Evolutionary conservation across 2,797 vertebrate genomes (phyloP), one percentile per base, ranked within the genome.

Genomic region (Gallinago stenura): DNA sequence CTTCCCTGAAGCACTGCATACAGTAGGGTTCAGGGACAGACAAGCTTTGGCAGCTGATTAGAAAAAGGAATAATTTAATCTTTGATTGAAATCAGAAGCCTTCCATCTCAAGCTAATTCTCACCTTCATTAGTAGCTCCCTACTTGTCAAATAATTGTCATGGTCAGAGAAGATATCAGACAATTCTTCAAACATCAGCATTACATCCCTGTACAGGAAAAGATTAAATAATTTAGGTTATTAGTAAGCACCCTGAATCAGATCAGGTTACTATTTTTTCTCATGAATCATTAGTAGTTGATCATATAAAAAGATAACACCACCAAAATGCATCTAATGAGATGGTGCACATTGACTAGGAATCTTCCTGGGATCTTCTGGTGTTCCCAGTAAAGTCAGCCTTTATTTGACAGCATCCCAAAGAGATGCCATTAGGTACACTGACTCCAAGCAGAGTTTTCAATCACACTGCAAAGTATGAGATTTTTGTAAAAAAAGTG

Each of bases 121-220:
- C 95, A 99, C 99, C 98, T 98, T 99, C 99, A 99, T 99, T 54
- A 99, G 98, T 14, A 99, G 98, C 96, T 99, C 99, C 92, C 99
- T 98, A 81, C 98, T 99, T 85, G 99, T 99, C 98, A 99, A 93
- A 73, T 99, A 99, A 98, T 99, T 99, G 97, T 99, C 99, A 41
- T 99, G 98, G 90, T 99, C 99, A 0, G 99, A 99, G 98, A 99
- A 99, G 95, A 99, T 99, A 90, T 99, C 99, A 0, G 99, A 99
- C 76, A 99, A 98, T 73, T 99, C 99, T 97, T 99, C 99, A 13
- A 99, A 99, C 66, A 98, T 98, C 97, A 99, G 98, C 98, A 99
- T 98, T 89, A 98, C 98, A 92, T 99, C 99, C 97, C 99, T 99
- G 78, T 24, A 31, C 9, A 22, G 77, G 70, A 82, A 56, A 87